Conservation (phyloP, 2,797 vertebrate genomes). For the Hoplostethus atlanticus region DNA sequence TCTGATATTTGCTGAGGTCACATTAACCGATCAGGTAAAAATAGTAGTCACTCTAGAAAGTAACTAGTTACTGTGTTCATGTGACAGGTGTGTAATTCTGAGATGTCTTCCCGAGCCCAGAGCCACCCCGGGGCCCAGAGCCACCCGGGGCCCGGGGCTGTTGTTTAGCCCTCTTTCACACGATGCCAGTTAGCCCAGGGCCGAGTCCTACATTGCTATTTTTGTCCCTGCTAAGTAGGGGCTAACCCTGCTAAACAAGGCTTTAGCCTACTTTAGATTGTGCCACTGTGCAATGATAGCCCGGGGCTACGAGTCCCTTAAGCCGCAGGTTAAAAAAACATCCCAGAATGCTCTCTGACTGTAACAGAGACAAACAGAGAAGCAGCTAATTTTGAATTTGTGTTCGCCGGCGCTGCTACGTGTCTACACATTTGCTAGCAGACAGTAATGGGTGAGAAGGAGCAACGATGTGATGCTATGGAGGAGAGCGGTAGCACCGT, state of each 20-base stretch:
- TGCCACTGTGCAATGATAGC: background rate
- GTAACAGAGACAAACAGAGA: slow-evolving; percentile 25
- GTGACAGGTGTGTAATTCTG: no score
- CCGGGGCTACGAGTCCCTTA: background rate
- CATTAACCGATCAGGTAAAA: no score
- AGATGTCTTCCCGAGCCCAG: no score
- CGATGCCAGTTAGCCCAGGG: slow-evolving; percentile 4
- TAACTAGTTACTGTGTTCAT: no score
- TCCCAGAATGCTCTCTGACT: slow-evolving; percentile 18
- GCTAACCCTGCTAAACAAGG: slow-evolving; percentile 4
- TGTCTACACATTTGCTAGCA: no score
- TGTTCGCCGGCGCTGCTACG: no score
- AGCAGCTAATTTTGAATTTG: background rate
- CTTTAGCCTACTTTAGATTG: slow-evolving; percentile 35
- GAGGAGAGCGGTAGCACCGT: no score
- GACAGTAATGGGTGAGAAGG: no score
- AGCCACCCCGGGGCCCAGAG: no score
- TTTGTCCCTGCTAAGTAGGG: slow-evolving; percentile 25
- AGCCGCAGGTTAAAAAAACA: slow-evolving; percentile 11
- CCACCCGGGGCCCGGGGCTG: slow-evolving; percentile 9
- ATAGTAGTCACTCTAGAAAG: no score
- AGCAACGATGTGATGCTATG: no score
- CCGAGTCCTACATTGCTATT: slow-evolving; percentile 35
- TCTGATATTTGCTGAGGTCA: no score
- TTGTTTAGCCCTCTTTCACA: slow-evolving; percentile 15